These are phyloP conservation scores for Apamea crenata DNA, from an alignment of 2,888 invertebrate genomes.

Conservation along the genomic window DNA sequence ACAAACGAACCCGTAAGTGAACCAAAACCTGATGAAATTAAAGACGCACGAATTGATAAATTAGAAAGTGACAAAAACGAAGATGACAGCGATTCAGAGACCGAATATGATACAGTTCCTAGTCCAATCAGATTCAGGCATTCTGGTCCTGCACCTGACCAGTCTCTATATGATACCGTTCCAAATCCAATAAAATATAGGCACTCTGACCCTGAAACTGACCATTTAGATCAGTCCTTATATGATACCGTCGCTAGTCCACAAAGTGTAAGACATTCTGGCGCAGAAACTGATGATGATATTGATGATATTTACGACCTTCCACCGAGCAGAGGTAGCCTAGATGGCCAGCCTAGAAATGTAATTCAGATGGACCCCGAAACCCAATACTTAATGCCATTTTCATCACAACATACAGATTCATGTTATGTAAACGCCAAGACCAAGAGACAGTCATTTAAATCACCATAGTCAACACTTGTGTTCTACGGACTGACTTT, in stretches of 20 bases:
- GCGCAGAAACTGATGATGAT: slow-evolving; percentile 7
- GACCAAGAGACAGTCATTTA: slow-evolving; percentile 7
- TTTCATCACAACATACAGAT: slow-evolving; percentile 30
- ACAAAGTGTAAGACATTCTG: slow-evolving; percentile 6
- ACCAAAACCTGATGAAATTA: slow-evolving; percentile 1
- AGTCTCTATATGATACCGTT: slow-evolving; percentile 26
- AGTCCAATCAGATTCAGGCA: slow-evolving; percentile 40
- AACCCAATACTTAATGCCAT: slow-evolving; percentile 50
- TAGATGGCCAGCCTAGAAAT: slow-evolving; percentile 10
- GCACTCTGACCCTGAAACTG: slow-evolving; percentile 9
- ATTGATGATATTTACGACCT: slow-evolving; percentile 50
- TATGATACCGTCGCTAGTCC: slow-evolving; percentile 54
- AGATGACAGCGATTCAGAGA: slow-evolving; percentile 33
- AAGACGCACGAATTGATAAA: slow-evolving; percentile 16
- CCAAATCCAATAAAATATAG: slow-evolving; percentile 31
- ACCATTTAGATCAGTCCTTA: slow-evolving; percentile 16
- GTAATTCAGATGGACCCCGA: slow-evolving; percentile 52
- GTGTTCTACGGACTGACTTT: neutral
- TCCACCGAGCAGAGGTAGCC: slow-evolving; percentile 34
- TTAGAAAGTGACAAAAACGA: slow-evolving; percentile 10
- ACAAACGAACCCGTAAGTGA: slow-evolving; percentile 10
- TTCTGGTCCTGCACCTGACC: slow-evolving; percentile 25
- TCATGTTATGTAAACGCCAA: slow-evolving; percentile 57
- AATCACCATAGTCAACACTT: neutral
- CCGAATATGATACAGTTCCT: slow-evolving; percentile 63